Percentiles rank a stretch among this genome's conserved stretches.
Evolutionary conservation across 1,140 invertebrate genomes (phyloP).

Genomic region (Monomorium pharaonis): DNA sequence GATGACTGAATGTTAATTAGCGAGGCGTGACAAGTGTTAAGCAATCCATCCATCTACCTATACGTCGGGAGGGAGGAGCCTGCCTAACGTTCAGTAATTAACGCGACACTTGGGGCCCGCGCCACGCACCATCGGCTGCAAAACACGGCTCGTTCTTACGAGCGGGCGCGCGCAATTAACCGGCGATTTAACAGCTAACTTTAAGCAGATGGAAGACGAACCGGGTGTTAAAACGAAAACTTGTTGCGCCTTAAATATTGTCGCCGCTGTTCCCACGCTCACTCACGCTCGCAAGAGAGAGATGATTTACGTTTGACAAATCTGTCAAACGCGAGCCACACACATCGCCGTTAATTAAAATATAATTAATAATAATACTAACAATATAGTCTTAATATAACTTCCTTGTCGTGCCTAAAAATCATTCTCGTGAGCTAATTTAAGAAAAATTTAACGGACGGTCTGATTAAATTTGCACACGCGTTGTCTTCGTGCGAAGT

Average conservation of each 20-base stretch:
- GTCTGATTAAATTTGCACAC: constrained; percentile 17
- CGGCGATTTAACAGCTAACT: constrained; percentile 56
- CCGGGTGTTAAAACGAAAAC: neutral
- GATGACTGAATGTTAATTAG: constrained; percentile 83
- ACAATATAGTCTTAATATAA: neutral
- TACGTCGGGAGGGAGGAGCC: constrained; percentile 64
- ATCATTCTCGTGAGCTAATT: neutral
- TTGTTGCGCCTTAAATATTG: neutral
- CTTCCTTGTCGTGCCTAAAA: neutral
- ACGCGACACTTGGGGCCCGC: constrained; percentile 61
- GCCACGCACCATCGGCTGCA: constrained; percentile 55
- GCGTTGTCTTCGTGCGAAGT: neutral
- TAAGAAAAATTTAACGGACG: neutral
- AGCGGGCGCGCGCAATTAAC: constrained; percentile 52
- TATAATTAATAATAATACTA: neutral
- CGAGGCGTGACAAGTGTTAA: constrained; percentile 80
- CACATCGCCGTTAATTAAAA: neutral
- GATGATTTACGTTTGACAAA: too few species aligned
- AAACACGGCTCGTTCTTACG: neutral
- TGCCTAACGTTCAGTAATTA: constrained; percentile 70
- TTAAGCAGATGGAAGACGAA: constrained; percentile 30
- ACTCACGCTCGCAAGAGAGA: too few species aligned
- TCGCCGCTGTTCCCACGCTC: too few species aligned
- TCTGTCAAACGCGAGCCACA: too few species aligned
- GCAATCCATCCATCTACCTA: constrained; percentile 77